A percentile compares a stretch with the other conserved stretches of the same genome.
Conservation (phyloP, 1,140 invertebrate species). For the Ptiloglossa arizonensis region DNA sequence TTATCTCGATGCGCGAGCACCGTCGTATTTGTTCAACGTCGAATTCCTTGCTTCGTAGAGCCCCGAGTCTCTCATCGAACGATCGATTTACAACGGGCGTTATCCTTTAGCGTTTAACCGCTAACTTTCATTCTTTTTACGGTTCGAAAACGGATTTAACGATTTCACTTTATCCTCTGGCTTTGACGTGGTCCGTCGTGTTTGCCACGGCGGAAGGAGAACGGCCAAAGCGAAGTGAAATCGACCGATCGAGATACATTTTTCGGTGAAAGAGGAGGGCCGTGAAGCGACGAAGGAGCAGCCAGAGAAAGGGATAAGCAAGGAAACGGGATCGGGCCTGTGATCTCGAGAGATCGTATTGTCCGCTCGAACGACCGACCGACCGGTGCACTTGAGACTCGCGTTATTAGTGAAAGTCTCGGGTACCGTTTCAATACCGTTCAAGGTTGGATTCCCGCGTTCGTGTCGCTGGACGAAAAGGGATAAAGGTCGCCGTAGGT, state of each 20-base stretch:
- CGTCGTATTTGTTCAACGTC: no score
- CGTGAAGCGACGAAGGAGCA: not conserved
- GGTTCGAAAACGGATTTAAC: not conserved
- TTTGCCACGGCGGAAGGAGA: not conserved
- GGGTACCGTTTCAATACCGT: slow-evolving; percentile 22
- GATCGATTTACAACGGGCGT: not conserved
- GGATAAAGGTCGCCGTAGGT: slow-evolving; percentile 33
- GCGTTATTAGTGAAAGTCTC: slow-evolving; percentile 61
- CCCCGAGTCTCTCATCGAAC: not conserved
- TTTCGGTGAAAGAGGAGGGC: not conserved
- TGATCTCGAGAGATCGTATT: slow-evolving; percentile 38
- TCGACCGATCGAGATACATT: slow-evolving; percentile 7
- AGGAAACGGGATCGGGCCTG: not conserved
- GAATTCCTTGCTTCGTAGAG: not conserved
- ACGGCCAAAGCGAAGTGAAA: slow-evolving; percentile 2
- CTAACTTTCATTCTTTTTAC: slow-evolving; percentile 1
- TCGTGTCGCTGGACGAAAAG: slow-evolving; percentile 7
- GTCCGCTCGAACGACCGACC: not conserved
- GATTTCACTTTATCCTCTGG: not conserved
- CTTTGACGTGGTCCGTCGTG: not conserved
- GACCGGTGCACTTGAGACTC: slow-evolving; percentile 33
- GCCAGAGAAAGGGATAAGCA: not conserved
- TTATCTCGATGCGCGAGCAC: no score
- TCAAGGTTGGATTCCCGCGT: slow-evolving; percentile 8
- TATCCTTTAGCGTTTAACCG: no score